A percentile compares a stretch with the other conserved stretches of the same genome.
Conservation (phyloP, 2,113 vertebrate species). For the Muntiacus reevesi region DNA sequence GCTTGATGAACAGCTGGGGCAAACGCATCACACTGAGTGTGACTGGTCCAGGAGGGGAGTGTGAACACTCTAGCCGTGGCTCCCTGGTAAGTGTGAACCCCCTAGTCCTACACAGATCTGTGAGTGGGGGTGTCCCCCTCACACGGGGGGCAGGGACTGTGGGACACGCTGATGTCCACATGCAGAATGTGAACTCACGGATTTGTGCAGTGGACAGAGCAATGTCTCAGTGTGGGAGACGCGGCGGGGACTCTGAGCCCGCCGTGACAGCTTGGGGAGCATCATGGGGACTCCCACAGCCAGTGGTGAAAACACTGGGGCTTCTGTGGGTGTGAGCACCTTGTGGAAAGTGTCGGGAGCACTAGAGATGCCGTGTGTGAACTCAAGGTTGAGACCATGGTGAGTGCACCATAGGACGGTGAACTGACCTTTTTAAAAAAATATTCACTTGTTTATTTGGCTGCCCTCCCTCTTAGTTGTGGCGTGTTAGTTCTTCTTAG, state of each 20-base stretch:
- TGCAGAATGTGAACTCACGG: not conserved
- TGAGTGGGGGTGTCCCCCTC: not conserved
- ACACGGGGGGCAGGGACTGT: rapidly evolving
- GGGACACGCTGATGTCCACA: not conserved
- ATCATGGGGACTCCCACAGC: not conserved
- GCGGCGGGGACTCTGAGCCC: not conserved
- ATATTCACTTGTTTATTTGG: not conserved
- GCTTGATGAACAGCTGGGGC: not conserved
- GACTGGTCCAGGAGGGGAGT: not conserved
- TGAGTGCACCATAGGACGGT: not conserved
- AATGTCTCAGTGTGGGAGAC: not conserved
- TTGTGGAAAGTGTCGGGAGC: not conserved
- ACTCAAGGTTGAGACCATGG: not conserved
- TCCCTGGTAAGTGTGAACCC: not conserved
- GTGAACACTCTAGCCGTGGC: not conserved
- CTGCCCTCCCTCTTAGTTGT: not conserved
- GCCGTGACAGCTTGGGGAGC: not conserved
- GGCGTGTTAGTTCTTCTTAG: not conserved
- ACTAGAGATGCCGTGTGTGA: not conserved
- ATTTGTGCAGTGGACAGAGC: not conserved
- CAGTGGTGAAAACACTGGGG: not conserved
- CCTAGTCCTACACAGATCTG: not conserved
- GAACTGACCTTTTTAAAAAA: not conserved
- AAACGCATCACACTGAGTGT: not conserved
- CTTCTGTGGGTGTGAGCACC: not conserved